Percentiles rank a stretch among this genome's conserved stretches.
These are phyloP conservation scores for Ctenicera cuprea DNA, from an alignment of 2,888 invertebrate species.

Conservation along the genomic window DNA sequence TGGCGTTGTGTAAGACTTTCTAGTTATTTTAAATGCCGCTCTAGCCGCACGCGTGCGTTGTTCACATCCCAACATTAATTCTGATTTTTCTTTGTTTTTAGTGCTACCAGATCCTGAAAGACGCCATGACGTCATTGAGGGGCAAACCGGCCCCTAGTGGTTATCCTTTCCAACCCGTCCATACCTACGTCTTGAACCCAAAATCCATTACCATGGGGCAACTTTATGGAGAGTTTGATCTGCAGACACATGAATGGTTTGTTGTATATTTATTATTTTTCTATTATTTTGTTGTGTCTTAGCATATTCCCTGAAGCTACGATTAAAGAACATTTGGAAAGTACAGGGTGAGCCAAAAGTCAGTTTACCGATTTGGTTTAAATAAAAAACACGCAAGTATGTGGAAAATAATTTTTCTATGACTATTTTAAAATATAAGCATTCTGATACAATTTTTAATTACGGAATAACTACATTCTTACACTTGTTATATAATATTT, in stretches of 20 bases:
- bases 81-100: constrained; percentile 64
- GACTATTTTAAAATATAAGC: no score
- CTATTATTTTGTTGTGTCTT: no score
- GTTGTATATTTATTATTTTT: background rate
- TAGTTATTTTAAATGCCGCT: constrained; percentile 26
- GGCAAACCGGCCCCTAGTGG: constrained; percentile 83
- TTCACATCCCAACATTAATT: background rate
- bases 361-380: no score
- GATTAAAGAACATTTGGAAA: no score
- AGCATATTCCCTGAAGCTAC: no score
- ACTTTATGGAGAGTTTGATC: constrained; percentile 88
- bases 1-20: constrained; percentile 35
- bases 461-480: no score
- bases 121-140: constrained; percentile 79
- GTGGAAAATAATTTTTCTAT: no score
- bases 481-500: no score
- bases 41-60: constrained; percentile 42
- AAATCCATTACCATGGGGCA: constrained; percentile 91
- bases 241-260: constrained; percentile 87
- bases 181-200: constrained; percentile 83
- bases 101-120: constrained; percentile 81
- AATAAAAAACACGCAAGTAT: no score
- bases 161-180: constrained; percentile 79
- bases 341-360: no score
- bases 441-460: no score